Evolutionary conservation across 2,888 invertebrate species (phyloP), one percentile per base, ranked within the genome.

Genomic region (Apodemia duryi): DNA sequence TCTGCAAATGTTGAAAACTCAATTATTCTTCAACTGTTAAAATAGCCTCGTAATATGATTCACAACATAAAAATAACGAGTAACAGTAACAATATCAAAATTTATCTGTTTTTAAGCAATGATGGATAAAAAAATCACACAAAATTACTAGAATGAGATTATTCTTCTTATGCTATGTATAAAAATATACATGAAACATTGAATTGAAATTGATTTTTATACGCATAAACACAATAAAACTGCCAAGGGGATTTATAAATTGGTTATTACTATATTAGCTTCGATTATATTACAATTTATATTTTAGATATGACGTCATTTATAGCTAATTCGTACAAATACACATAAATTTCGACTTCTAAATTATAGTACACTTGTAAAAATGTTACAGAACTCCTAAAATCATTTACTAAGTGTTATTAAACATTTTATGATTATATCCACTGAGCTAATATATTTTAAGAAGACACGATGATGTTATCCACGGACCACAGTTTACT

Each of bases 281-380:
- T 32, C 21, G 28, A 52, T 28, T 52, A 52, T 28, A 28, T 57
- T 57, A 57, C 32, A 57, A 57, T 29, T 32, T 32, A 32, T 57
- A 57, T 57, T 57, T 57, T 57, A 57, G 57, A 57, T 57, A 57
- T 57, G 57, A 57, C 57, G 57, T 57, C 57, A 57, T 57, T 57
- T 57, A 57, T 13, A 57, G 29, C 57, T 57, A 32, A 57, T 57
- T 57, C 57, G 41, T 61, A 61, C 61, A 61, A 28, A 61, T 61
- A 61, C 21, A 61, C 13, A 41, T 41, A 41, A 28, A 28, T 32
- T 41, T 61, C 38, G 13, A 38, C 0, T 61, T 61, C 13, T 43
- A 61, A 61, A 41, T 35, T 61, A 61, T 38, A 57, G 57, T 57
- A 57, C 57, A 57, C 32, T 57, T 13, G 57, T 57, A 61, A n/a